Evolutionary conservation across 2,113 vertebrate species (phyloP), one percentile per base, ranked within the genome.

Genomic region (Cynoglossus semilaevis): DNA sequence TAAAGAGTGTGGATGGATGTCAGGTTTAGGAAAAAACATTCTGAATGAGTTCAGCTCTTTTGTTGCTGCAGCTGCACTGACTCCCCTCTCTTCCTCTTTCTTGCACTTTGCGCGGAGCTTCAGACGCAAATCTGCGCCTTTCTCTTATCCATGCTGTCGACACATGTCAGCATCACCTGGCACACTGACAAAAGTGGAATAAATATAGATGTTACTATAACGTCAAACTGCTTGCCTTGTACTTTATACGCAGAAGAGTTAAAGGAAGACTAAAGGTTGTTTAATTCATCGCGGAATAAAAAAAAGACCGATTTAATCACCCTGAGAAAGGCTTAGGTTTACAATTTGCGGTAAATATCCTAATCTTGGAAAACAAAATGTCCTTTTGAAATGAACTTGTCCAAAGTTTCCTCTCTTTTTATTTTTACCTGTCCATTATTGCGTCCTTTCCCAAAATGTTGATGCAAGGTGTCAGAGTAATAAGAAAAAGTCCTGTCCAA

Each of bases 371-470:
- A n/a, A n/a, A n/a, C n/a, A n/a, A n/a, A n/a, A n/a, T n/a, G n/a
- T n/a, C n/a, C n/a, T n/a, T n/a, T n/a, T n/a, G n/a, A n/a, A n/a
- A 2, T 29, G 22, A 2, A 29, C 22, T 29, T 29, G 22, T 6
- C 22, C 19, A 51, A 40, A 64, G 29, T 18, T 36, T 66, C 42
- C 34, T 75, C 15, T 36, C 3, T 12, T 47, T 63, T 79, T 14
- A 13, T 47, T 64, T 79, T 85, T 85, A 88, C 83, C 83, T 88
- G 77, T 67, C 77, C 67, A 63, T 63, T 80, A 59, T 66, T 63
- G 69, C 63, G 63, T 82, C 83, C 46, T 70, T 63, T 4, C 71
- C 72, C 76, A 74, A 75, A 76, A 74, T 64, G 37, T 66, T 50
- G 15, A 68, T 77, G 76, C 76, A 82, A 83, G 68, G 67, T 83